These are phyloP conservation scores for Melanocharis versteri DNA, from an alignment of 2,113 vertebrate genomes.

Conservation along the genomic window DNA sequence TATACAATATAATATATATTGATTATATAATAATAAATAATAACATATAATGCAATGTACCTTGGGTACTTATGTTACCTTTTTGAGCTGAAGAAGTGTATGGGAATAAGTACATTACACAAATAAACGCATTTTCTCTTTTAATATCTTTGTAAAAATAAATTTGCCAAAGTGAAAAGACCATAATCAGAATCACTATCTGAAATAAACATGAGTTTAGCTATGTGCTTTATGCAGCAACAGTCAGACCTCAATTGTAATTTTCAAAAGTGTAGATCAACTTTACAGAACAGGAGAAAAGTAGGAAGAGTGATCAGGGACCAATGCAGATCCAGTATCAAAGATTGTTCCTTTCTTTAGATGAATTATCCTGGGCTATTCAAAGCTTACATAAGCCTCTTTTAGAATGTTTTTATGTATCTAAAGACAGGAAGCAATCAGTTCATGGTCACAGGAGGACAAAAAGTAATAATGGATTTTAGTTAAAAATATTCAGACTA, in stretches of 20 bases:
- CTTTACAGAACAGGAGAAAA: neutral
- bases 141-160: neutral
- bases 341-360: neutral
- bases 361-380: neutral
- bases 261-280: neutral
- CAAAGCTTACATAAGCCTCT: neutral
- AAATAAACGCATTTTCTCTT: neutral
- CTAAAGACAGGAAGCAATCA: neutral
- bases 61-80: rapidly evolving
- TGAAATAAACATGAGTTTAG: neutral
- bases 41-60: neutral
- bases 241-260: neutral
- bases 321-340: neutral
- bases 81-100: neutral
- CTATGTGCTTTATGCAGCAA: neutral
- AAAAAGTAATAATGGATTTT: neutral
- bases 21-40: neutral
- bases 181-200: neutral
- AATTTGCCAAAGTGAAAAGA: neutral
- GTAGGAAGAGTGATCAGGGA: neutral
- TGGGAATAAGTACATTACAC: neutral
- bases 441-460: neutral
- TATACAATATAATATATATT: neutral
- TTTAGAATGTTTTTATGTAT: neutral
- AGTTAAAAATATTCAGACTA: neutral